Conservation (phyloP, 2,888 invertebrate genomes). For the Erannis defoliaria region DNA sequence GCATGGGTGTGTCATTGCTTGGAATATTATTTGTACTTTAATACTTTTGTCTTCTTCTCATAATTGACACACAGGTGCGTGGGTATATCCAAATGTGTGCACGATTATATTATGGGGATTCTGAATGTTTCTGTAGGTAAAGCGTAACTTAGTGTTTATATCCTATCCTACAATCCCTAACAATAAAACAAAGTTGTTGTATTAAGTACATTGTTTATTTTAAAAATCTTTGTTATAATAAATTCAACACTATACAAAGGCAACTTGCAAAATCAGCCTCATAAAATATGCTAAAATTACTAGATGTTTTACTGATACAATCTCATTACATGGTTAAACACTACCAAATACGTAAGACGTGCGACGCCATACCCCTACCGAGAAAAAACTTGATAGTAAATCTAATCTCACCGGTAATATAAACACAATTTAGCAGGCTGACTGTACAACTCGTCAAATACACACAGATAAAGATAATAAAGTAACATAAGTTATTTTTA, state of each 20-base stretch:
- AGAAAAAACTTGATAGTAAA: too few species aligned
- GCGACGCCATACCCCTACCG: too few species aligned
- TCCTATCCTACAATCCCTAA: not conserved
- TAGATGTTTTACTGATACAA: slow-evolving; percentile 36
- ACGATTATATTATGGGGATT: too few species aligned
- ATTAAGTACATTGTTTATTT: slow-evolving; percentile 84
- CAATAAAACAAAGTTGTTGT: slow-evolving; percentile 71
- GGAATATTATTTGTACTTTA: too few species aligned
- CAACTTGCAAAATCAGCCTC: slow-evolving; percentile 70
- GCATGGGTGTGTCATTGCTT: too few species aligned
- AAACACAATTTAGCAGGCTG: slow-evolving; percentile 35
- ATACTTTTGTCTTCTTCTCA: too few species aligned
- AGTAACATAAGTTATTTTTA: slow-evolving; percentile 52
- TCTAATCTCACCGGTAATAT: not conserved
- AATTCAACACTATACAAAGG: slow-evolving; percentile 82
- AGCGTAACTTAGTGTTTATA: too few species aligned
- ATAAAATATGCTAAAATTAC: slow-evolving; percentile 55
- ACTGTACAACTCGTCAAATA: slow-evolving; percentile 35
- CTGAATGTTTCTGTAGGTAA: too few species aligned
- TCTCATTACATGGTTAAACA: slow-evolving; percentile 29
- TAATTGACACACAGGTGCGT: too few species aligned
- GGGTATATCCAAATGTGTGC: too few species aligned
- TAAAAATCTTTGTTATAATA: slow-evolving; percentile 86
- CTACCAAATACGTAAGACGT: too few species aligned
- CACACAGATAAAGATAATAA: slow-evolving; percentile 43